Evolutionary conservation across 2,888 invertebrate species (phyloP), one percentile per base, ranked within the genome.

Genomic region (Nowickia ferox): DNA sequence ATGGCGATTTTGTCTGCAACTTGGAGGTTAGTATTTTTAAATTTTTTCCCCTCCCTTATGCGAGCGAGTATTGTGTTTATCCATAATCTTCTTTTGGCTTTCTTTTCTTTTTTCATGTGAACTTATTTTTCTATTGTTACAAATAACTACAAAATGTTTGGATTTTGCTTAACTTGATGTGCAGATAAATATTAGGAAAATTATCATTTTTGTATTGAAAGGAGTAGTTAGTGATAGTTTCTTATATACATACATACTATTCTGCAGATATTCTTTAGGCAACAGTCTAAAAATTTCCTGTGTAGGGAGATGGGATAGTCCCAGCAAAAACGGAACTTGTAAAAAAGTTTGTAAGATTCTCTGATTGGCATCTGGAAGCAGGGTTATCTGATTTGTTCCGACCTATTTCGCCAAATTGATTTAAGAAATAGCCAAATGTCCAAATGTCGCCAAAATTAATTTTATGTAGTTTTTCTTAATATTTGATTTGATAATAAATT

Each of bases 1-100:
- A 82, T 71, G 66, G 57, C 59, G 90, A 90, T 88, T 85, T 90
- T 89, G 92, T 91, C 87, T 89, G 90, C 86, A 90, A 90, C 89
- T 93, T 92, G 89, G 92, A 93, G 92, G 93, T 93, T 91, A 91
- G 90, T 88, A 89, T 87, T 88, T 22, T 79, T 86, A 84, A n/a
- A n/a, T n/a, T 81, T 83, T 69, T 68, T 71, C 42, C 51, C 86
- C 53, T 76, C 53, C 55, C 86, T 84, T 72, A 4, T n/a, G n/a
- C n/a, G 30, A 30, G 30, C 30, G 2, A 0, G 0, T 46, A 51
- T 40, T 65, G 17, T 68, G 8, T 61, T 53, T 69, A 61, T 69
- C 48, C 42, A 40, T 65, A 72, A 85, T 72, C 44, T 68, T 68
- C n/a, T 22, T 66, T 30, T 30, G 30, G 6, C 69, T 69, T 78